Percentiles rank a stretch among this genome's conserved stretches.
Conservation (phyloP, 2,888 invertebrate genomes). For the Sinopyrophorus schimmeli region DNA sequence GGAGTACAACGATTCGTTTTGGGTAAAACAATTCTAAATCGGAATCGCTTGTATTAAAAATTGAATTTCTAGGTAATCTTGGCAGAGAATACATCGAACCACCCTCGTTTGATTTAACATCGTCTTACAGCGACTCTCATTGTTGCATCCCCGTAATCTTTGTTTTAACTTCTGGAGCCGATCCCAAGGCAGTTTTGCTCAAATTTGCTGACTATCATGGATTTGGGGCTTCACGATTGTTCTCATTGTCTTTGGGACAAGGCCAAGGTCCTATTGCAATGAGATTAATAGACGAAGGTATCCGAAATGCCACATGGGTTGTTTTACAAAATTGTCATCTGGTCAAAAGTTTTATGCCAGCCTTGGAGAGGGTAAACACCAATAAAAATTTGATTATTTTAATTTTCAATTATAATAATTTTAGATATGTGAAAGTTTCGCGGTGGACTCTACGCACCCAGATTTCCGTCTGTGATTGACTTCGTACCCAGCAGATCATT, state of each 20-base stretch:
- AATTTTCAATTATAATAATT: slow-evolving; percentile 23
- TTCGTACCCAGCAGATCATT: slow-evolving; percentile 88
- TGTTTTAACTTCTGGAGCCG: slow-evolving; percentile 89
- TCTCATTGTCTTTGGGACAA: slow-evolving; percentile 87
- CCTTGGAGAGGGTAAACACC: slow-evolving; percentile 75
- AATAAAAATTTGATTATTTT: no score
- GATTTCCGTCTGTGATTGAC: slow-evolving; percentile 95
- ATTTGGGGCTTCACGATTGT: slow-evolving; percentile 73
- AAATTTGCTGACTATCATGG: slow-evolving; percentile 94
- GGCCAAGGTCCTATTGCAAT: slow-evolving; percentile 92
- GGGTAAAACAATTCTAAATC: slow-evolving; percentile 52
- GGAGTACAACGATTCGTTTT: slow-evolving; percentile 73
- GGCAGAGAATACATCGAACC: slow-evolving; percentile 84
- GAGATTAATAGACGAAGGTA: slow-evolving; percentile 81
- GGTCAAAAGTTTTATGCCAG: slow-evolving; percentile 93
- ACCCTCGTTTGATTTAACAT: slow-evolving; percentile 83
- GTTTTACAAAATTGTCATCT: slow-evolving; percentile 94
- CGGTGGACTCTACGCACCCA: slow-evolving; percentile 80
- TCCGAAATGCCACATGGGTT: slow-evolving; percentile 87
- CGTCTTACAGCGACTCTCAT: slow-evolving; percentile 85
- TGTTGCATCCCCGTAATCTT: slow-evolving; percentile 89
- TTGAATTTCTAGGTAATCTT: slow-evolving; percentile 66
- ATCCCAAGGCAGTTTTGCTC: slow-evolving; percentile 85
- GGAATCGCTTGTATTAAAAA: neutral
- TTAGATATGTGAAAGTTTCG: slow-evolving; percentile 82